These are phyloP conservation scores for Atractosteus spatula DNA, from an alignment of 2,113 vertebrate species.

Conservation along the genomic window DNA sequence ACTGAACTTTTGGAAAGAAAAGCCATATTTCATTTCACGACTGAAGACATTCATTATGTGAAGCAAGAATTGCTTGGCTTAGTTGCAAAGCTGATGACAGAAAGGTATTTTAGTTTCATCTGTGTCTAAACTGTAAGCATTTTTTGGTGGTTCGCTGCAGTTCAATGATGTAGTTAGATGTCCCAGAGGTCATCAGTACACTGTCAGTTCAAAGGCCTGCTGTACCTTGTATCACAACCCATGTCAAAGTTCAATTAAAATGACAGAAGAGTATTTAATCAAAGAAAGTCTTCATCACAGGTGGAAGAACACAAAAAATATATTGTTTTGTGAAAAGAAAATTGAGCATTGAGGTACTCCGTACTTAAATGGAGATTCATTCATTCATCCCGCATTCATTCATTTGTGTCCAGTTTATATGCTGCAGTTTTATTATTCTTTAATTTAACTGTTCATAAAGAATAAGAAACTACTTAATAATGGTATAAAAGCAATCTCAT, in stretches of 20 bases:
- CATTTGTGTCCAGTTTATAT: no score
- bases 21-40: conserved; percentile 25
- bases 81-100: conserved; percentile 9
- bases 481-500: no score
- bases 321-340: no score
- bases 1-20: conserved; percentile 39
- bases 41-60: conserved; percentile 33
- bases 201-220: neutral
- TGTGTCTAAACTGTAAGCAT: neutral
- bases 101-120: neutral
- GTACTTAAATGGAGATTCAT: no score
- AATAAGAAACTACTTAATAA: no score
- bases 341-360: no score
- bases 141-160: neutral
- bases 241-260: neutral
- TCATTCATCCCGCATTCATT: no score
- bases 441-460: no score
- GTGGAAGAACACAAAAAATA: no score
- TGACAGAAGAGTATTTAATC: no score
- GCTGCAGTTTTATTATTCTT: no score
- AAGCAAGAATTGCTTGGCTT: conserved; percentile 11
- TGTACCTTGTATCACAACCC: neutral
- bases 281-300: no score
- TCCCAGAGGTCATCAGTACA: conserved; percentile 9
- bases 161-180: conserved; percentile 15